Evolutionary conservation across 2,888 invertebrate genomes (phyloP).

Genomic region (Drosophila kokeensis): DNA sequence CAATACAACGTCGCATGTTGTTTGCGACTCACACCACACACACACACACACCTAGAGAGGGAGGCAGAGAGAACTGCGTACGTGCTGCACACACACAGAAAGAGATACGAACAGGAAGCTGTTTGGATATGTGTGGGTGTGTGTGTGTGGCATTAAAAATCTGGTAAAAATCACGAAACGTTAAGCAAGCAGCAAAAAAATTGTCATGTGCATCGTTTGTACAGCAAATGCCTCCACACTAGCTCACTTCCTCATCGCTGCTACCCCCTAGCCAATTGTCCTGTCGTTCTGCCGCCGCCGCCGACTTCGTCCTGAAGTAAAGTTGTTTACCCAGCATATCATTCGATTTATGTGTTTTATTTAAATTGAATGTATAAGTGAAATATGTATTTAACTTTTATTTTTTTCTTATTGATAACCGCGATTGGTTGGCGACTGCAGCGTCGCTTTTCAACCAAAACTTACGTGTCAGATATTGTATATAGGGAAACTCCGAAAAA

Average conservation of each 20-base stretch:
- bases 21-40: constrained; percentile 55
- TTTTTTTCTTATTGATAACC: neutral
- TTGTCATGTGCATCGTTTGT: constrained; percentile 68
- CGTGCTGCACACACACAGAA: constrained; percentile 61
- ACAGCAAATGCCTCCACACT: constrained; percentile 29
- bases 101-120: constrained; percentile 42
- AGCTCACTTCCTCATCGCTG: neutral
- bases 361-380: constrained; percentile 63
- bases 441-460: constrained; percentile 59
- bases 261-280: constrained; percentile 18
- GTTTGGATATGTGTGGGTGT: constrained; percentile 29
- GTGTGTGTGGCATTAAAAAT: constrained; percentile 66
- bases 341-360: constrained; percentile 69
- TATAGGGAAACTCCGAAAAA: constrained; percentile 88
- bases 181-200: constrained; percentile 76
- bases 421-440: neutral
- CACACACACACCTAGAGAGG: neutral
- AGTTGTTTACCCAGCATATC: constrained; percentile 75
- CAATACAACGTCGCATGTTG: constrained; percentile 72
- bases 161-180: constrained; percentile 79
- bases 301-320: constrained; percentile 34
- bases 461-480: constrained; percentile 89
- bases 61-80: constrained; percentile 36
- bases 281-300: constrained; percentile 23
- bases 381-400: constrained; percentile 1